Conservation (phyloP, 2,113 vertebrate species). For the Gambusia affinis region DNA sequence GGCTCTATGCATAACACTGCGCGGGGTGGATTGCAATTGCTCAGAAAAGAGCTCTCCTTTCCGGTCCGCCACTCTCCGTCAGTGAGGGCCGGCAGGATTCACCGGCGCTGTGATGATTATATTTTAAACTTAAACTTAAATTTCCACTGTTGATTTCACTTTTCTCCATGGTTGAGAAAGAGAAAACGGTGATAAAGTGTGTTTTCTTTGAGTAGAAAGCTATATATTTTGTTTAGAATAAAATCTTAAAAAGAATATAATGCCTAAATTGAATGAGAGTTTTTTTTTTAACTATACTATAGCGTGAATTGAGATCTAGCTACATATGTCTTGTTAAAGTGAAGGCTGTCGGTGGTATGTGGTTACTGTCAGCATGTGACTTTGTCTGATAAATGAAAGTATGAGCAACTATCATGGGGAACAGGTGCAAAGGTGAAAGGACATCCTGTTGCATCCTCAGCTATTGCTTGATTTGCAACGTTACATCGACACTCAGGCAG, state of each 20-base stretch:
- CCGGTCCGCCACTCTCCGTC: conserved; percentile 47
- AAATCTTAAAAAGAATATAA: background rate
- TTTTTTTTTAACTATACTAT: no score
- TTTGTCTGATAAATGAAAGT: no score
- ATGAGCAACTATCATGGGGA: no score
- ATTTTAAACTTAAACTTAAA: conserved; percentile 40
- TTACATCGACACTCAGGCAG: no score
- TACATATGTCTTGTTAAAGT: no score
- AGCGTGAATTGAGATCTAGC: no score
- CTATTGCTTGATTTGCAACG: no score
- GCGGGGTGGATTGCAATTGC: conserved; percentile 12
- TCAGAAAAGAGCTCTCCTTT: conserved; percentile 63
- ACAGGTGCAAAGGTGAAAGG: no score
- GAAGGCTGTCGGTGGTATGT: no score
- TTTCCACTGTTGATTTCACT: conserved; percentile 48
- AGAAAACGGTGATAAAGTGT: conserved; percentile 11
- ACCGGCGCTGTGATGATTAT: conserved; percentile 57
- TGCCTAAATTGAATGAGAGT: background rate
- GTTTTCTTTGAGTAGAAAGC: conserved; percentile 9
- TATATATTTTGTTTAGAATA: conserved; percentile 11
- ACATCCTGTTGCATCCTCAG: no score
- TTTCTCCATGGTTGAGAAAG: conserved; percentile 24
- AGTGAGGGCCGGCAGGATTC: conserved; percentile 46
- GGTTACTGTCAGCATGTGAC: no score
- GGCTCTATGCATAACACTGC: conserved; percentile 48